Evolutionary conservation across 2,888 invertebrate species (phyloP).

Genomic region (Serripes groenlandicus): DNA sequence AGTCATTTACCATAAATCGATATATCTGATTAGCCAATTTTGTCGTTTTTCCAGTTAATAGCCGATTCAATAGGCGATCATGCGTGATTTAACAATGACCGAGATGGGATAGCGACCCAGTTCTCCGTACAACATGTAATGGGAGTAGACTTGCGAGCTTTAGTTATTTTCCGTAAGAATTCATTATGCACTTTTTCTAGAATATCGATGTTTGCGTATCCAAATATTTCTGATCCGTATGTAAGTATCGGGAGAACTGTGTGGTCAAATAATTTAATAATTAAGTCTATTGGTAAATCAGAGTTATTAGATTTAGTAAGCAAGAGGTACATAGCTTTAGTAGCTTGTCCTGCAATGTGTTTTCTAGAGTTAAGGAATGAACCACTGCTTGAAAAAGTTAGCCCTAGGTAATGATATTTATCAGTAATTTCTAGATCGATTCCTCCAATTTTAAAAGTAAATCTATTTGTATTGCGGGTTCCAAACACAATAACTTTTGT

Average conservation of each 20-base stretch:
- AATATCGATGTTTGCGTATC: slow-evolving; percentile 7
- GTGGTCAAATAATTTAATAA: slow-evolving; percentile 30
- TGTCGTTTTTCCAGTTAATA: neutral
- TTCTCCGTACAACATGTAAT: neutral
- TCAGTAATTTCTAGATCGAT: slow-evolving; percentile 24
- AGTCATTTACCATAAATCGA: neutral
- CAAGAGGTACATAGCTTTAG: slow-evolving; percentile 30
- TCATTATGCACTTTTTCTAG: slow-evolving; percentile 25
- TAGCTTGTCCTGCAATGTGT: slow-evolving; percentile 35
- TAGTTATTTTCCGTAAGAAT: slow-evolving; percentile 24
- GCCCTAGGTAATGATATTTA: slow-evolving; percentile 38
- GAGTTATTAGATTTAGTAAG: slow-evolving; percentile 34
- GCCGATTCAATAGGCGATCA: neutral
- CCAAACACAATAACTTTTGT: slow-evolving; percentile 47
- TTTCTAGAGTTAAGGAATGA: slow-evolving; percentile 38
- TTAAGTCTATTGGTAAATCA: slow-evolving; percentile 21
- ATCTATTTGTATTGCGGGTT: slow-evolving; percentile 13
- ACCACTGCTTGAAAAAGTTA: slow-evolving; percentile 36
- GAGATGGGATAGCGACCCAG: neutral
- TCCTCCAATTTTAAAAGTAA: slow-evolving; percentile 13
- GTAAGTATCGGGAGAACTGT: slow-evolving; percentile 25
- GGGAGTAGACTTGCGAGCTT: neutral
- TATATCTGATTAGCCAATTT: neutral
- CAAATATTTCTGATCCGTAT: slow-evolving; percentile 30
- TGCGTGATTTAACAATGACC: neutral